Percentiles rank a stretch among this genome's conserved stretches.
phyloP scores from a whole-genome alignment of 1,140 invertebrate species.

The Rhopalosiphum padi region DNA sequence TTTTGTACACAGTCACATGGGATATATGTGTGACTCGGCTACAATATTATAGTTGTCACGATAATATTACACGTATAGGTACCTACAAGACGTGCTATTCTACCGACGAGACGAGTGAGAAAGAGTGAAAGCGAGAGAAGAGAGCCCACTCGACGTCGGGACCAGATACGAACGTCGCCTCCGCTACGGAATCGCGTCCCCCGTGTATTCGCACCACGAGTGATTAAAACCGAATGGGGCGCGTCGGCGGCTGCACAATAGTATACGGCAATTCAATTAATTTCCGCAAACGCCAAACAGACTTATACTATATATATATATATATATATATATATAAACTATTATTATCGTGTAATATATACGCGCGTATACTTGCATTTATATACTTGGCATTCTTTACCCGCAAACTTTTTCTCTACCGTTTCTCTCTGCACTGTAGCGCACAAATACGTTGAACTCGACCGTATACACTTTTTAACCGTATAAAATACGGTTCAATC shows the following conservation, averaged over 20 bases:
- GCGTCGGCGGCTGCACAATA: slow-evolving; percentile 13
- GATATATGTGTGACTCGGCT: neutral
- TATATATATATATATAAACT: neutral
- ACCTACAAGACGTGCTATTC: neutral
- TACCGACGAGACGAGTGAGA: neutral
- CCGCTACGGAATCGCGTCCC: neutral
- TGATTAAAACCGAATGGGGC: slow-evolving; percentile 46
- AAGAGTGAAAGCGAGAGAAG: neutral
- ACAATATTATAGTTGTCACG: neutral
- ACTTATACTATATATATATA: neutral
- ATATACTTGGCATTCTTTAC: neutral
- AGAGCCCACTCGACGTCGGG: slow-evolving; percentile 38
- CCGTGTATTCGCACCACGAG: neutral
- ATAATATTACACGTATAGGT: neutral
- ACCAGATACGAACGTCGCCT: slow-evolving; percentile 20
- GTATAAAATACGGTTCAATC: too few relatives aligned
- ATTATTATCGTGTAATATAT: neutral
- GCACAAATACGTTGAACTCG: neutral
- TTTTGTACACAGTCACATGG: neutral
- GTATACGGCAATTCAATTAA: slow-evolving; percentile 55
- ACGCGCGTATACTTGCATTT: neutral
- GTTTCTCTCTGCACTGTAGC: neutral
- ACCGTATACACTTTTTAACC: neutral
- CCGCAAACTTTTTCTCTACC: neutral
- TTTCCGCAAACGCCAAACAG: neutral